These are phyloP conservation scores for Periophthalmodon schlosseri DNA, from an alignment of 2,113 vertebrate species.

Conservation along the genomic window DNA sequence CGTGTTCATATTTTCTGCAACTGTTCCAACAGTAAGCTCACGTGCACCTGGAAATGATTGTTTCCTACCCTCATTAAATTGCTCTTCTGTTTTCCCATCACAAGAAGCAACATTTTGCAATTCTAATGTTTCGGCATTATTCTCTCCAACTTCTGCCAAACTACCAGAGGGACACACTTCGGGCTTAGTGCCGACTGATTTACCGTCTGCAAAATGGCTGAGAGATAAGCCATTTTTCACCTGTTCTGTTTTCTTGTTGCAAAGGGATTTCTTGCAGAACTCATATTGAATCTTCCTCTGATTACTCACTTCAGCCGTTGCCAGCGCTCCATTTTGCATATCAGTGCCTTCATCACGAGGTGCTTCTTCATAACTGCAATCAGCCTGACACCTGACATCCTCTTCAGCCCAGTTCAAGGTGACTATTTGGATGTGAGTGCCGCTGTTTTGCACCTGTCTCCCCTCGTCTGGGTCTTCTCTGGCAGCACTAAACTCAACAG, in stretches of 20 bases:
- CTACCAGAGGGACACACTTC: slow-evolving; percentile 23
- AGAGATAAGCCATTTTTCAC: slow-evolving; percentile 20
- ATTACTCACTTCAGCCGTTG: slow-evolving; percentile 34
- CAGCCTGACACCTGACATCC: slow-evolving; percentile 40
- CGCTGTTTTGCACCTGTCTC: slow-evolving; percentile 31
- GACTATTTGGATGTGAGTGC: slow-evolving; percentile 31
- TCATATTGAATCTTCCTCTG: slow-evolving; percentile 17
- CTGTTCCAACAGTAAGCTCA: slow-evolving; percentile 30
- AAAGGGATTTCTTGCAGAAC: slow-evolving; percentile 36
- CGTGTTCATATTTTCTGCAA: slow-evolving; percentile 31
- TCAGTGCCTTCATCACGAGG: slow-evolving; percentile 3
- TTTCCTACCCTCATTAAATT: slow-evolving; percentile 34
- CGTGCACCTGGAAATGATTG: slow-evolving; percentile 10
- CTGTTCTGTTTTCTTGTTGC: slow-evolving; percentile 15
- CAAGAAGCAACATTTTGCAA: slow-evolving; percentile 32
- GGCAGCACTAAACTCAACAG: slow-evolving; percentile 12
- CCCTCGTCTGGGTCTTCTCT: slow-evolving; percentile 26
- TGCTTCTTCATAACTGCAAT: slow-evolving; percentile 30
- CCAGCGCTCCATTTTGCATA: slow-evolving; percentile 26
- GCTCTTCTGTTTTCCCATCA: slow-evolving; percentile 46
- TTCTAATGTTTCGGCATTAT: slow-evolving; percentile 33
- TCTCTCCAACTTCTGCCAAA: slow-evolving; percentile 20
- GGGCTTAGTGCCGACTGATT: slow-evolving; percentile 31
- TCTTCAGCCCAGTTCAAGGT: slow-evolving; percentile 22
- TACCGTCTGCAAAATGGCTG: slow-evolving; percentile 37